These are phyloP conservation scores for Sciurus carolinensis DNA, from an alignment of 2,797 vertebrate genomes.

Conservation along the genomic window DNA sequence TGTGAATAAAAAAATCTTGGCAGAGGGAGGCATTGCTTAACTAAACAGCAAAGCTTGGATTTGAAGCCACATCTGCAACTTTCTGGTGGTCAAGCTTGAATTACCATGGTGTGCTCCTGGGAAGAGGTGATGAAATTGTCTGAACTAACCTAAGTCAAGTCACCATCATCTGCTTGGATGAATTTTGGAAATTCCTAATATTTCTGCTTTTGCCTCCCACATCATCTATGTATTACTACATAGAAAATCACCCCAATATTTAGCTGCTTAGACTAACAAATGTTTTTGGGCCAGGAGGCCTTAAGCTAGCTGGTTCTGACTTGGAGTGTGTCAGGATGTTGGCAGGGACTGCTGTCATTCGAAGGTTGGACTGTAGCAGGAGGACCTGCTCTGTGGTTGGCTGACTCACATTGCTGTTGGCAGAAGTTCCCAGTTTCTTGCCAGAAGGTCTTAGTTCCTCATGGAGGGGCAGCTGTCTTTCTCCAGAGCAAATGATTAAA, in stretches of 20 bases:
- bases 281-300: background rate
- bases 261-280: background rate
- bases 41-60: background rate
- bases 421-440: background rate
- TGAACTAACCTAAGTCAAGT: background rate
- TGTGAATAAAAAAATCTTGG: background rate
- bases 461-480: background rate
- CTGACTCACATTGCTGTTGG: background rate
- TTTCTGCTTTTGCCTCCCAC: background rate
- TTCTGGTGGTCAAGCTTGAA: background rate
- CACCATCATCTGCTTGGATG: background rate
- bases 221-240: background rate
- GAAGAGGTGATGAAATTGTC: background rate
- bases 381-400: background rate
- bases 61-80: background rate
- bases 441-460: conserved; percentile 2
- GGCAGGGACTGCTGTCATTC: background rate
- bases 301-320: background rate
- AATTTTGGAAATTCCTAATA: background rate
- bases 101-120: background rate
- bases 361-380: background rate
- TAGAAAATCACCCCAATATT: background rate
- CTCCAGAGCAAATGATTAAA: conserved; percentile 33
- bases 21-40: background rate
- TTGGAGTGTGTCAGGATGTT: background rate